phyloP scores from a whole-genome alignment of 2,888 invertebrate genomes.

The Drosophila pegasa region DNA sequence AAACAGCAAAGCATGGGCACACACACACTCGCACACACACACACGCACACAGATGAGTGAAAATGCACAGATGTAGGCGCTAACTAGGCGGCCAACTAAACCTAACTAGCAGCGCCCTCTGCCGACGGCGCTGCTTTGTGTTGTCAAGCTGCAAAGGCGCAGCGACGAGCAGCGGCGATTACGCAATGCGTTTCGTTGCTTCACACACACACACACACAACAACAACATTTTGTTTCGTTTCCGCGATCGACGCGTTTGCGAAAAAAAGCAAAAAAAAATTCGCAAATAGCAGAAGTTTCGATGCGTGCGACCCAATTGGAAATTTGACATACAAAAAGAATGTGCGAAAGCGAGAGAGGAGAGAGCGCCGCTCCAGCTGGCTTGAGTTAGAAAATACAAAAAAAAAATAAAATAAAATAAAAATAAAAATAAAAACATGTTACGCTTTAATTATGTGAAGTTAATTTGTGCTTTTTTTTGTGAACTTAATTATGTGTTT shows the following conservation, averaged over 20 bases:
- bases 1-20: constrained; percentile 11
- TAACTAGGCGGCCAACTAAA: constrained; percentile 61
- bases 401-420: background rate
- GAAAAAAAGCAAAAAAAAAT: constrained; percentile 57
- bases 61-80: constrained; percentile 37
- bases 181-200: constrained; percentile 75
- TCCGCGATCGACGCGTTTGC: constrained; percentile 71
- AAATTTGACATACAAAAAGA: constrained; percentile 68
- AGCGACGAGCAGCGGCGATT: constrained; percentile 62
- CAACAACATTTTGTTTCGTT: constrained; percentile 69
- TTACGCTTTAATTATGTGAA: background rate
- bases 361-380: background rate
- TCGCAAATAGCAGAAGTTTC: constrained; percentile 58
- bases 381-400: background rate
- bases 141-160: constrained; percentile 68
- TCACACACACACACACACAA: constrained; percentile 42
- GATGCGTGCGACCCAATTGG: constrained; percentile 76
- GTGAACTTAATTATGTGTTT: background rate
- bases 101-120: constrained; percentile 60
- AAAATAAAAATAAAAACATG: background rate
- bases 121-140: constrained; percentile 61
- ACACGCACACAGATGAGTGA: constrained; percentile 5
- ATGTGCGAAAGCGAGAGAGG: constrained; percentile 15
- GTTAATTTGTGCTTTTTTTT: background rate
- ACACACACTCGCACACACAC: constrained; percentile 11